Evolutionary conservation across 1,140 invertebrate genomes (phyloP), one percentile per base, ranked within the genome.

Genomic region (Dendroctonus ponderosae): DNA sequence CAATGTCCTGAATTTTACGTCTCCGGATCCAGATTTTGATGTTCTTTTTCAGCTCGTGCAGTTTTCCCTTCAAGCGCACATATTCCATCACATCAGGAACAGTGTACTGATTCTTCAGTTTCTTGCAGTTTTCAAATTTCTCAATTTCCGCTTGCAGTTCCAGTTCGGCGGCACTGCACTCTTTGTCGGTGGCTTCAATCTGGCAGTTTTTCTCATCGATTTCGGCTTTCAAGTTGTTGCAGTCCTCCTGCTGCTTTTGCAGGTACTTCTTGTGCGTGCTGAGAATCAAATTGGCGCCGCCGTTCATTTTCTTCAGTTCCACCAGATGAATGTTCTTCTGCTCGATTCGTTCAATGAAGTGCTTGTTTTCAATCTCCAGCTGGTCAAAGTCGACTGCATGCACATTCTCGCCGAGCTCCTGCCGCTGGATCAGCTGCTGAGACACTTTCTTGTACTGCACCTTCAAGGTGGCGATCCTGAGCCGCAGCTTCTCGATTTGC

Each of bases 81-180:
- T 84, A 85, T 4, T 85, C 83, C 73, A 84, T 75, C 7, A 85
- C 72, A 66, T 82, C 79, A 0, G 85, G 85, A 0, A 83, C 82
- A 61, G 37, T 62, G 57, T 67, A 72, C 14, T 49, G 52, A 5
- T 57, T 51, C 48, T 65, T 71, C 46, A 70, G 46, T 51, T 71
- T 69, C 50, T 63, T 70, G 48, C 49, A 69, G 60, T 68, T 44
- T 58, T 74, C 59, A 40, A 71, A 74, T 60, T 71, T 73, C 14
- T 61, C 65, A 46, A 70, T 62, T 9, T 59, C 68, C 46, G 62
- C 57, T 2, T 71, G 62, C 6, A 74, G 43, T 57, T 76, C 70
- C 39, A 62, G 50, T 43, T 70, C 69, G 12, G 66, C 67, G 15
- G 62, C 53, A 7, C 69, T 65, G 44, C 44, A 61, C 57, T 76